A percentile compares a stretch with the other conserved stretches of the same genome.
Conservation (phyloP, 2,113 vertebrate species). For the Mola mola region DNA sequence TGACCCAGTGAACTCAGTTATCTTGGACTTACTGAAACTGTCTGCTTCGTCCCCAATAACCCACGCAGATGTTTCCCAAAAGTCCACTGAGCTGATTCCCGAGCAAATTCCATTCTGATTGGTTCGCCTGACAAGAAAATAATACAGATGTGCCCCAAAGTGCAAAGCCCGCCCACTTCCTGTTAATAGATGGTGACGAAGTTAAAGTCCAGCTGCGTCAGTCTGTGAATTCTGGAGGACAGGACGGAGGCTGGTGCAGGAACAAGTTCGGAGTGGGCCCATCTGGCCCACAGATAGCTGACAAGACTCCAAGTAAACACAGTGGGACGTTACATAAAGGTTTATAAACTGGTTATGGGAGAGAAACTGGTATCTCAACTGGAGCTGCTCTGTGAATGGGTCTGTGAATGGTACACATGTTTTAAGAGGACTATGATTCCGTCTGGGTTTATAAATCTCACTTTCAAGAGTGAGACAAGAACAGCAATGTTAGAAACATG, state of each 20-base stretch:
- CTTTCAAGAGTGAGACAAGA: too few relatives aligned
- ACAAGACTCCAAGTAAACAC: too few relatives aligned
- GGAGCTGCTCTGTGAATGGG: too few relatives aligned
- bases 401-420: too few relatives aligned
- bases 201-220: conserved; percentile 45
- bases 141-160: conserved; percentile 36
- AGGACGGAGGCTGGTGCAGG: conserved; percentile 1
- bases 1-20: conserved; percentile 12
- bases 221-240: conserved; percentile 10
- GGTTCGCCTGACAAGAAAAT: conserved; percentile 30
- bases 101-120: conserved; percentile 17
- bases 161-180: conserved; percentile 42
- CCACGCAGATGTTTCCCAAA: conserved; percentile 45
- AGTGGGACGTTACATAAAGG: too few relatives aligned
- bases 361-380: too few relatives aligned
- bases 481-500: too few relatives aligned
- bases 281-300: too few relatives aligned
- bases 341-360: too few relatives aligned
- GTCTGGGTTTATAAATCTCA: too few relatives aligned
- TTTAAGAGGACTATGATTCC: too few relatives aligned
- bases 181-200: conserved; percentile 47
- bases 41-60: conserved; percentile 16
- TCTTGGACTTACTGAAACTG: conserved; percentile 15
- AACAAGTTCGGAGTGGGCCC: too few relatives aligned
- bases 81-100: conserved; percentile 12